Evolutionary conservation across 2,113 vertebrate species (phyloP), one percentile per base, ranked within the genome.

Genomic region (Hemibagrus wyckioides): DNA sequence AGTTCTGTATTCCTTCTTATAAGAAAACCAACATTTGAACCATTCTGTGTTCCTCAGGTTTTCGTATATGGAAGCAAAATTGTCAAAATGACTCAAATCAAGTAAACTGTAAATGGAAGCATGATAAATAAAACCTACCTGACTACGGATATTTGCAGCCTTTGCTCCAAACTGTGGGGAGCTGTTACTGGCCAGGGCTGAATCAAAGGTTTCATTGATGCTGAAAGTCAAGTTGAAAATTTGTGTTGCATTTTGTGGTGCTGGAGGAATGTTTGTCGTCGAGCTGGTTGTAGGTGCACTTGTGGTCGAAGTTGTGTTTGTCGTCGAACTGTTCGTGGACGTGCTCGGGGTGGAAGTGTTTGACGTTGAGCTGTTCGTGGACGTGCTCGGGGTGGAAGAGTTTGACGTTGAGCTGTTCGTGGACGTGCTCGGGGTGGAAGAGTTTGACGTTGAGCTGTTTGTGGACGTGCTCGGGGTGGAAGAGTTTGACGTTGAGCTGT

Each of bases 61-160:
- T 1, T 50, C 14, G 33, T 9, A 21, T 6, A 56, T 21, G 36
- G 75, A 6, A 81, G 25, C 15, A 81, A 9, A 81, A 79, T 79
- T 33, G 28, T 1, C 8, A 39, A 1, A 39, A n/a, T n/a, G n/a
- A n/a, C n/a, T n/a, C n/a, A n/a, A n/a, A 39, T 39, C 0, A 1
- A 39, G 4, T 21, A 71, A 71, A 71, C 23, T 56, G 7, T 80
- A 33, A 80, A 4, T 56, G 4, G 13, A 28, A 41, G 7, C 23
- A 65, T 82, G 19, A 44, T 41, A 5, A 82, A 8, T 14, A 39
- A 59, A 28, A 41, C 21, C 28, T 61, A 82, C 80, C 80, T 61
- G 23, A 7, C n/a, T 14, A 82, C 21, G 21, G 33, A 82, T 82
- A 44, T 17, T 7, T 61, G 19, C 44, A 59, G 80, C 3, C 4